phyloP scores from a whole-genome alignment of 2,888 invertebrate species.

The Tenodera sinensis region DNA sequence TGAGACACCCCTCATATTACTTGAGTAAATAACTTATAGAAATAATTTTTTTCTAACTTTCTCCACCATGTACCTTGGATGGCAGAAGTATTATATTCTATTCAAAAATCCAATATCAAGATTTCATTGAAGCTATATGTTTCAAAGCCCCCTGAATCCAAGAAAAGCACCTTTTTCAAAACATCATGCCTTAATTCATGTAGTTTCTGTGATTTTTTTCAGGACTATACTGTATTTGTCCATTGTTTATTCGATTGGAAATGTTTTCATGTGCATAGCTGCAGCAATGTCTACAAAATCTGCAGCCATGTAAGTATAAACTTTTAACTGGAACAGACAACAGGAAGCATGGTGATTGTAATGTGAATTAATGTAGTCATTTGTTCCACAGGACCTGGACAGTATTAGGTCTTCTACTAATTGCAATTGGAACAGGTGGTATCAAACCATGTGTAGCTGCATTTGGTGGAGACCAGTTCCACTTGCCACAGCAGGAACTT shows the following conservation, averaged over 20 bases:
- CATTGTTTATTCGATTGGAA: slow-evolving; percentile 78
- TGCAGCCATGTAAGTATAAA: background rate
- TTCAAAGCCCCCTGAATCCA: no score
- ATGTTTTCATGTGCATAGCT: slow-evolving; percentile 67
- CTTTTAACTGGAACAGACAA: background rate
- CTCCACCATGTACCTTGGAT: no score
- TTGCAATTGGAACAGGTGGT: slow-evolving; percentile 89
- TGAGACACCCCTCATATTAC: no score
- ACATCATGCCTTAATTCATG: no score
- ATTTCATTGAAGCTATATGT: no score
- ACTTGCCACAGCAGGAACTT: slow-evolving; percentile 70
- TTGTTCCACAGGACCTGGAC: slow-evolving; percentile 54
- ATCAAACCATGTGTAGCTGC: slow-evolving; percentile 95
- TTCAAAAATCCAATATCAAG: no score
- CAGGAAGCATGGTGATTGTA: background rate
- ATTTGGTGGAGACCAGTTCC: slow-evolving; percentile 93
- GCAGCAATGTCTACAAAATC: slow-evolving; percentile 50
- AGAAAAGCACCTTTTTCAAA: no score
- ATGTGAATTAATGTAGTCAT: background rate
- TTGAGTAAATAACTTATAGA: no score
- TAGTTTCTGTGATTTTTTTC: slow-evolving; percentile 37
- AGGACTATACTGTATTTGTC: slow-evolving; percentile 86
- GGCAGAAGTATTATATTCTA: no score
- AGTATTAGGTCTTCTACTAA: slow-evolving; percentile 64
- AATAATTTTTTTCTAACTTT: no score